These are phyloP conservation scores for Leptopilina drosophilae DNA, from an alignment of 2,888 invertebrate genomes.

Conservation along the genomic window DNA sequence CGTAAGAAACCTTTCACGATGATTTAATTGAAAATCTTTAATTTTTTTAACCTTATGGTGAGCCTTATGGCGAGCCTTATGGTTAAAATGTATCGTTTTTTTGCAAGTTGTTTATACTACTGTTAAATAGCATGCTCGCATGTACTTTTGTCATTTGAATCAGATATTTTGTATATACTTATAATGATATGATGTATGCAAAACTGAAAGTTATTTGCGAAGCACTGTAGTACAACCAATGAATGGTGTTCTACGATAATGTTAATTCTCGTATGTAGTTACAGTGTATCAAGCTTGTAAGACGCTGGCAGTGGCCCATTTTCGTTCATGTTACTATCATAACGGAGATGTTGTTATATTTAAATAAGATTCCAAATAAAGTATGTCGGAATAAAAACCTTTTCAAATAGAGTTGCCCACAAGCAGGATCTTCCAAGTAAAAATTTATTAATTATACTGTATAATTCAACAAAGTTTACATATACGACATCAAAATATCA, in stretches of 20 bases:
- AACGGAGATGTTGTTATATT: conserved; percentile 29
- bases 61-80: too few relatives aligned
- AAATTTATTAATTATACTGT: background rate
- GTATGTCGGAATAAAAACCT: background rate
- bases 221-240: background rate
- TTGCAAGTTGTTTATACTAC: background rate
- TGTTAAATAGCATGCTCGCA: too few relatives aligned
- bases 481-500: too few relatives aligned
- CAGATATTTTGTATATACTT: too few relatives aligned
- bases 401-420: background rate
- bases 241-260: conserved; percentile 29
- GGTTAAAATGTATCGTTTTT: background rate
- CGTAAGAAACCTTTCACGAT: conserved; percentile 5
- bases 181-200: too few relatives aligned
- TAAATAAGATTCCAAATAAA: conserved; percentile 31
- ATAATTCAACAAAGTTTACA: background rate
- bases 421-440: background rate
- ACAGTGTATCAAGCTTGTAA: conserved; percentile 51
- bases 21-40: background rate
- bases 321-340: conserved; percentile 59
- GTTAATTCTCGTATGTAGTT: conserved; percentile 16
- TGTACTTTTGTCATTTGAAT: too few relatives aligned
- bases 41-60: background rate
- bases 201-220: background rate
- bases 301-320: conserved; percentile 65